Percentiles rank a stretch among this genome's conserved stretches.
phyloP scores from a whole-genome alignment of 1,140 invertebrate species.

The Cardiocondyla obscurior region DNA sequence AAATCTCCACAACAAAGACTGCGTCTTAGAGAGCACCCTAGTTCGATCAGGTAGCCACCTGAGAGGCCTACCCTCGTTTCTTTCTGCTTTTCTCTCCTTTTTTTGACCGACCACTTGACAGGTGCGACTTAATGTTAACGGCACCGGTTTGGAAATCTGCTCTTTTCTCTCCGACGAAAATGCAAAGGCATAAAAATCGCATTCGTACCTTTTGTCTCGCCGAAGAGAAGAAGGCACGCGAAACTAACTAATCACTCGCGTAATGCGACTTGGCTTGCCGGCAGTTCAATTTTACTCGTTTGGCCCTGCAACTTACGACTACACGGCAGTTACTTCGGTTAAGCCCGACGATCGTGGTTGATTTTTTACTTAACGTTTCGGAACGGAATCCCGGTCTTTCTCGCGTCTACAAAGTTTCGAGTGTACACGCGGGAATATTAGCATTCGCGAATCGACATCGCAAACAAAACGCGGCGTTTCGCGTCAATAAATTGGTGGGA shows the following conservation, averaged over 20 bases:
- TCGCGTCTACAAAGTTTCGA: too few species aligned
- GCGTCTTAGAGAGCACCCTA: conserved; percentile 65
- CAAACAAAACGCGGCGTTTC: background rate
- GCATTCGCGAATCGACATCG: background rate
- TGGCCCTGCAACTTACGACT: too few species aligned
- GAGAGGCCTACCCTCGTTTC: conserved; percentile 62
- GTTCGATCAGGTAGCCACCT: conserved; percentile 79
- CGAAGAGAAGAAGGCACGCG: background rate
- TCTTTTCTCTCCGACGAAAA: conserved; percentile 19
- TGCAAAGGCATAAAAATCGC: background rate
- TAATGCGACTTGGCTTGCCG: background rate
- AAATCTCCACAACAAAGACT: conserved; percentile 80
- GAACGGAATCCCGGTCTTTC: too few species aligned
- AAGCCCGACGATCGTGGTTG: background rate
- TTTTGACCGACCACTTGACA: conserved; percentile 41
- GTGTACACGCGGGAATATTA: too few species aligned
- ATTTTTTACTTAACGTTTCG: background rate
- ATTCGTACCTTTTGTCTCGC: background rate
- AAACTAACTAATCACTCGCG: background rate
- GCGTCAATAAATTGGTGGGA: background rate
- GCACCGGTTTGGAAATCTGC: conserved; percentile 29
- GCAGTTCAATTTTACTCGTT: background rate
- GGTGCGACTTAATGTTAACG: conserved; percentile 59
- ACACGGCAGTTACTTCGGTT: too few species aligned
- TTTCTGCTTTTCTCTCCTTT: conserved; percentile 54